Percentiles rank a stretch among this genome's conserved stretches.
Conservation (phyloP, 2,797 vertebrate species). For the Scyliorhinus canicula region DNA sequence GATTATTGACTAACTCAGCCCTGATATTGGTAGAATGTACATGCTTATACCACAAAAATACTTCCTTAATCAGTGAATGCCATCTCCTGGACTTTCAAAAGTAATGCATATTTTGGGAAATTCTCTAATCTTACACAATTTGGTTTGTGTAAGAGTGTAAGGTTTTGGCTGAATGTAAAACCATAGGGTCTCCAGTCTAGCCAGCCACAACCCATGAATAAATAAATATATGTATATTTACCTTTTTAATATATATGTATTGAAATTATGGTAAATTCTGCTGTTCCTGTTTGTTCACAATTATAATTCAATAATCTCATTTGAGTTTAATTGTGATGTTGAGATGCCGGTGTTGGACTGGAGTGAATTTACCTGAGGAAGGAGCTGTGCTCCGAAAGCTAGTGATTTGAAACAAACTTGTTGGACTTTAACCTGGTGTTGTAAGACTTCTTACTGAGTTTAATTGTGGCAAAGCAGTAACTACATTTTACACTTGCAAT, state of each 20-base stretch:
- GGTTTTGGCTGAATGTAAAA: not conserved
- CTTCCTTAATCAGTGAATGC: not conserved
- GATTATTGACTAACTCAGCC: not conserved
- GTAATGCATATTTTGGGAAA: not conserved
- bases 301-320: not conserved
- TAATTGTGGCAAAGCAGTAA: not conserved
- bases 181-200: not conserved
- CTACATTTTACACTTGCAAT: not conserved
- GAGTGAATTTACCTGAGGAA: too few species aligned
- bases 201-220: too few species aligned
- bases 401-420: too few species aligned
- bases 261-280: not conserved
- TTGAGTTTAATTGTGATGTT: not conserved
- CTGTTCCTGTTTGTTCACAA: not conserved
- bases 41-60: not conserved
- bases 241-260: too few species aligned
- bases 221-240: too few species aligned
- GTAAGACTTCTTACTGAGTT: too few species aligned
- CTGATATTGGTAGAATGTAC: not conserved
- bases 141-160: too few species aligned
- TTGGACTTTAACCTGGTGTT: too few species aligned
- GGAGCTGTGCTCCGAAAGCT: too few species aligned
- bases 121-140: not conserved
- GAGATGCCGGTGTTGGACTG: too few species aligned
- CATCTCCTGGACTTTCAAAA: slow-evolving; percentile 28